Evolutionary conservation across 2,113 vertebrate species (phyloP), one percentile per base, ranked within the genome.

Genomic region (Hypanus sabinus): DNA sequence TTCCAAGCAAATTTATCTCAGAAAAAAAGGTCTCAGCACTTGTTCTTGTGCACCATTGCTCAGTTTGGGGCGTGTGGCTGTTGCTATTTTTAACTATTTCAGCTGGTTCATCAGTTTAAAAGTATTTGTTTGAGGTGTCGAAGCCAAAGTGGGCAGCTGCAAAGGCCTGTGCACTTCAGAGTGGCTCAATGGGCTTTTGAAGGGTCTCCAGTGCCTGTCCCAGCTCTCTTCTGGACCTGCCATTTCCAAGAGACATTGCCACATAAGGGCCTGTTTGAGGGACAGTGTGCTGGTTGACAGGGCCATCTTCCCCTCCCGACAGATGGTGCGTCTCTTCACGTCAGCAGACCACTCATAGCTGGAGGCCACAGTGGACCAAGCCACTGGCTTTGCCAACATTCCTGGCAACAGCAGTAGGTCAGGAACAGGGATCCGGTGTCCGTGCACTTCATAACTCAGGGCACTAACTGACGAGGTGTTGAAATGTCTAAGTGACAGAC

Each of bases 241-340:
- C 77, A 94, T 94, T 95, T 94, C 85, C 60, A 94, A 95, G 95
- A 83, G 94, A 95, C 95, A 97, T 97, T 95, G 96, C 97, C 96
- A 96, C 97, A 96, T 96, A 97, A 97, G 96, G 96, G 94, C 95
- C 95, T 96, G 96, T 96, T 95, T 0, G 11, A 96, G 96, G 95
- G 95, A 94, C 94, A 81, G 94, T 95, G 97, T 95, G 95, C 95
- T 95, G 95, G 96, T 95, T 97, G 97, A 97, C 94, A 95, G 95
- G 83, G 96, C 95, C 94, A 94, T 96, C 95, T 97, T 95, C 97
- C 96, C 96, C 96, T 96, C 95, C 80, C 87, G 95, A 97, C 97
- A 98, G 97, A 98, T 98, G 98, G 97, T 96, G 94, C 92, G 95
- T 96, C 95, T 96, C 96, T 96, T 96, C 94, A 94, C 97, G 96